Evolutionary conservation across 1,140 invertebrate species (phyloP), one percentile per base, ranked within the genome.

Genomic region (Hestina assimilis): DNA sequence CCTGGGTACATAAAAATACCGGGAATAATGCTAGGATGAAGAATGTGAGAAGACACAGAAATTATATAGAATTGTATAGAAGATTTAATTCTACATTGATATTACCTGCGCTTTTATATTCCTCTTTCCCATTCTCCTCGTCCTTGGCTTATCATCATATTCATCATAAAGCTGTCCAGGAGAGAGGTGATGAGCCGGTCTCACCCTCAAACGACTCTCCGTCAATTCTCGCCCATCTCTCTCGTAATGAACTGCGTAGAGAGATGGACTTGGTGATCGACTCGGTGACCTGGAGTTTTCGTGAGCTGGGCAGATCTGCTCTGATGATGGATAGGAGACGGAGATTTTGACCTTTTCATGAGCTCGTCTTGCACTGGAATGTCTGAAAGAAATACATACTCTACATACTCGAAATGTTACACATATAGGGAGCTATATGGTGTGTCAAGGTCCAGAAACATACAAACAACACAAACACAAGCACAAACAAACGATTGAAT

Each of bases 281-380:
- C 69, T 87, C 0, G 83, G 72, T 1, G 83, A 83, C 50, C 78
- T 62, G 31, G 87, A 87, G 70, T 87, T 76, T 56, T 85, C 81
- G 17, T 79, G 70, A 6, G 75, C 75, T 6, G 82, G 72, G 75
- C 90, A 91, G 50, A 94, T 91, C 64, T 94, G 94, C 60, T 96
- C 94, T 38, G 92, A 93, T 41, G 93, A 95, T 9, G 94, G 94
- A 82, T 95, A 95, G 4, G 94, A 95, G 1, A 95, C 94, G 56
- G 93, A 95, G 54, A 95, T 95, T 74, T 95, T 95, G 52, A 96
- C 92, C 72, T 93, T 93, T 55, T 95, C 94, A 73, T 93, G 92
- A 1, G 90, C 89, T 60, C 91, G 86, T 12, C 91, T 87, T 43
- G 91, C 90, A 54, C 91, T 90, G 19, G 90, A 92, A 52, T 89